Percentiles rank a stretch among this genome's conserved stretches.
Evolutionary conservation across 2,797 vertebrate genomes (phyloP).

Genomic region (Decapterus maruadsi): DNA sequence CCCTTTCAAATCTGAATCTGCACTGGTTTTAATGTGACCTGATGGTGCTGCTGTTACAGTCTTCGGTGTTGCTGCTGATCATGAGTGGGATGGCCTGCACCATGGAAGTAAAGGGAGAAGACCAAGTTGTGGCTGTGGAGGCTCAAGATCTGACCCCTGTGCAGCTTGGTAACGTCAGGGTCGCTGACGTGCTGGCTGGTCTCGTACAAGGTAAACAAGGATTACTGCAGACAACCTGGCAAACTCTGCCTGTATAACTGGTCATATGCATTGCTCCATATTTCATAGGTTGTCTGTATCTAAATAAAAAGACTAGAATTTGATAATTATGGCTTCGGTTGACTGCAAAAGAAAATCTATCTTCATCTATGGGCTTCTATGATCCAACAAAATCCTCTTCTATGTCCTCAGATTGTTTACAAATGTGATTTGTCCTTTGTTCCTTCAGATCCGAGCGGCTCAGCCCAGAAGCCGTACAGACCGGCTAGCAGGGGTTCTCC

Average conservation of each 20-base stretch:
- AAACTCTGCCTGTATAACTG: neutral
- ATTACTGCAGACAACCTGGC: no score
- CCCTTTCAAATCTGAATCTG: slow-evolving; percentile 1
- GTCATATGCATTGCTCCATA: neutral
- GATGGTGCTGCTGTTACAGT: slow-evolving; percentile 77
- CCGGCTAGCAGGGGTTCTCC: slow-evolving; percentile 65
- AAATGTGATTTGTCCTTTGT: slow-evolving; percentile 39
- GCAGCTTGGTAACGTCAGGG: slow-evolving; percentile 88
- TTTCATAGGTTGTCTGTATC: neutral
- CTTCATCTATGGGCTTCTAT: neutral
- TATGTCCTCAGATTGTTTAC: neutral
- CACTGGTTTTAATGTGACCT: neutral
- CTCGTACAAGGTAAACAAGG: slow-evolving; percentile 74
- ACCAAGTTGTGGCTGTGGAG: slow-evolving; percentile 88
- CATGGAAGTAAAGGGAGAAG: slow-evolving; percentile 88
- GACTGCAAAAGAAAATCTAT: neutral
- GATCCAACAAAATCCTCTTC: neutral
- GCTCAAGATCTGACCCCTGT: slow-evolving; percentile 84
- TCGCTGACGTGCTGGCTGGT: slow-evolving; percentile 87
- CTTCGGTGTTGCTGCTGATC: slow-evolving; percentile 90
- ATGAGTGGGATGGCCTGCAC: slow-evolving; percentile 87
- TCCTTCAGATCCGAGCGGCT: slow-evolving; percentile 57
- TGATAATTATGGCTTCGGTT: neutral
- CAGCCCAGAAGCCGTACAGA: slow-evolving; percentile 31
- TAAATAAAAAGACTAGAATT: neutral